Percentiles rank a stretch among this genome's conserved stretches.
Conservation (phyloP, 2,113 vertebrate genomes). For the Gavialis gangeticus region DNA sequence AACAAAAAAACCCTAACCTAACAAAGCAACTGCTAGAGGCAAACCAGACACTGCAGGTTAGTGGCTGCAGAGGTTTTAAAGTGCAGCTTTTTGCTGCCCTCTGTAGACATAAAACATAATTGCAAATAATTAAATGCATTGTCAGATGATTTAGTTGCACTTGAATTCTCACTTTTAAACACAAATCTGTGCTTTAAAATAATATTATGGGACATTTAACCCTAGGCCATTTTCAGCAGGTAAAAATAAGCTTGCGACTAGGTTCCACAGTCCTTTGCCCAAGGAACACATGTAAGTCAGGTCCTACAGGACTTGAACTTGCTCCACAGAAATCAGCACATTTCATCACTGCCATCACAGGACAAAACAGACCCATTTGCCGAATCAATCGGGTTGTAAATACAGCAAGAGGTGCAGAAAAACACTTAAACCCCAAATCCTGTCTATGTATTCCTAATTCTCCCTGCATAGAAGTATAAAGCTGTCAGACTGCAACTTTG, state of each 20-base stretch:
- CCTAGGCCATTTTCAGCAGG: background rate
- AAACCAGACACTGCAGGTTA: background rate
- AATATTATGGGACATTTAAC: background rate
- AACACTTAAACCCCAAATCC: background rate
- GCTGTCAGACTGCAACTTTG: background rate
- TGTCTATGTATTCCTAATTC: background rate
- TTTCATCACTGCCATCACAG: background rate
- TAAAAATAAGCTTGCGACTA: background rate
- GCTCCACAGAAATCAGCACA: background rate
- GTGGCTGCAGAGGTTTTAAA: background rate
- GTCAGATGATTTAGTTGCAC: background rate
- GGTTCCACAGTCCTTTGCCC: background rate
- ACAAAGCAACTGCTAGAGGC: background rate
- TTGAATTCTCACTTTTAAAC: background rate
- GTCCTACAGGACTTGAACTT: background rate
- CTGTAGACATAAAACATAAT: conserved; percentile 58
- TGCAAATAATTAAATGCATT: background rate
- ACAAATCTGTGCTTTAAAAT: background rate
- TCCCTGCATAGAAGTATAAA: background rate
- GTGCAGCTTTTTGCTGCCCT: conserved; percentile 82
- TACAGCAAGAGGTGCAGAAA: background rate
- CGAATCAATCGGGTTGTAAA: background rate
- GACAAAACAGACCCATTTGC: background rate
- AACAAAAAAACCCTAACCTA: background rate
- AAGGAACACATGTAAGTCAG: background rate